Percentiles rank a stretch among this genome's conserved stretches.
These are phyloP conservation scores for Pseudococcus viburni DNA, from an alignment of 2,888 invertebrate species.

Conservation along the genomic window DNA sequence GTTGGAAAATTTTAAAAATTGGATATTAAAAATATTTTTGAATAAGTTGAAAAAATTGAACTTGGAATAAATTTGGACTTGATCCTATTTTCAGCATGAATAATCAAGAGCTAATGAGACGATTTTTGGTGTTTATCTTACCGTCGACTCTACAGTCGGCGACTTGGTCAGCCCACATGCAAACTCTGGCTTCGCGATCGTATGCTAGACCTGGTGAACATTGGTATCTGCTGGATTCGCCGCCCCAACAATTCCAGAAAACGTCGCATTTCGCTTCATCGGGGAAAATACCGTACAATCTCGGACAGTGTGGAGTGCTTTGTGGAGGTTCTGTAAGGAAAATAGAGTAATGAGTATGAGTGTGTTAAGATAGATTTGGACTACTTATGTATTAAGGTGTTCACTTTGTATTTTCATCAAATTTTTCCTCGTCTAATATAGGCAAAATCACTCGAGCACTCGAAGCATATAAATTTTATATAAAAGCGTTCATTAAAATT, in stretches of 20 bases:
- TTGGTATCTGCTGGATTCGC: constrained; percentile 92
- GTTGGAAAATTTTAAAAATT: too few relatives aligned
- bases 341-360: background rate
- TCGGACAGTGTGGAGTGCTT: constrained; percentile 85
- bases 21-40: too few relatives aligned
- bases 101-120: too few relatives aligned
- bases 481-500: too few relatives aligned
- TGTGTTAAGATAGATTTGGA: background rate
- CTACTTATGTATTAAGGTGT: too few relatives aligned
- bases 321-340: constrained; percentile 83
- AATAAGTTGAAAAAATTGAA: too few relatives aligned
- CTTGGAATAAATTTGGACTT: too few relatives aligned
- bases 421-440: too few relatives aligned
- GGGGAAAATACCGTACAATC: constrained; percentile 93
- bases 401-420: too few relatives aligned
- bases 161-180: constrained; percentile 97
- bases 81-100: too few relatives aligned
- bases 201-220: constrained; percentile 95
- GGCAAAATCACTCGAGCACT: too few relatives aligned
- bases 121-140: constrained; percentile 71
- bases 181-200: constrained; percentile 92
- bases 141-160: constrained; percentile 92
- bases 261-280: constrained; percentile 91
- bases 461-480: too few relatives aligned
- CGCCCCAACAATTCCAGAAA: constrained; percentile 98